phyloP scores from a whole-genome alignment of 2,888 invertebrate genomes.

The Acanthosepion esculentum region DNA sequence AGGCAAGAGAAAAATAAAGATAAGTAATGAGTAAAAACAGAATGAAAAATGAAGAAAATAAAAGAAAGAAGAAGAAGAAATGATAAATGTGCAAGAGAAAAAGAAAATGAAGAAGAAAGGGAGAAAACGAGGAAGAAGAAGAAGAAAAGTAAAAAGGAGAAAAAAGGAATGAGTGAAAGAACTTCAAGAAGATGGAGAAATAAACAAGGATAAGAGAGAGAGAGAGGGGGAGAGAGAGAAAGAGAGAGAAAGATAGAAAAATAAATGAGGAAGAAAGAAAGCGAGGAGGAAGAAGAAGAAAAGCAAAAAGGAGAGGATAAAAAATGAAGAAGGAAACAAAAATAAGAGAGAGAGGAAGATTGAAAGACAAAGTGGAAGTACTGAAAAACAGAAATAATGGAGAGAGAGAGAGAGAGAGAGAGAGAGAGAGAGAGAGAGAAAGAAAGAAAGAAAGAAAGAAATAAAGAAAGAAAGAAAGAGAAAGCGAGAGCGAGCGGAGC shows the following conservation, averaged over 20 bases:
- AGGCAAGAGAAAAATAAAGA: not conserved
- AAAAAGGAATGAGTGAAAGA: too few relatives aligned
- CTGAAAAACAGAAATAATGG: not conserved
- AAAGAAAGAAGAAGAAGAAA: too few relatives aligned
- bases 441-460: slow-evolving; percentile 8
- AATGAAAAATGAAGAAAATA: too few relatives aligned
- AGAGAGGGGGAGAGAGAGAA: not conserved
- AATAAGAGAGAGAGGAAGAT: not conserved
- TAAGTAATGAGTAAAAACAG: too few relatives aligned
- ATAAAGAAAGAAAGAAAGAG: slow-evolving; percentile 8
- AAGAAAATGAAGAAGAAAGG: too few relatives aligned
- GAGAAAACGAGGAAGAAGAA: too few relatives aligned
- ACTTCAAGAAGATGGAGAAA: too few relatives aligned
- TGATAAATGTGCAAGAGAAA: too few relatives aligned
- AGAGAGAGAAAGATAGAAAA: not conserved
- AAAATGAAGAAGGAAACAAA: not conserved
- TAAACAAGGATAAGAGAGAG: too few relatives aligned
- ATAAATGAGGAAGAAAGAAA: not conserved
- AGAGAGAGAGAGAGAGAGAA: not conserved
- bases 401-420: not conserved
- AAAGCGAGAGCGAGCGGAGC: not conserved
- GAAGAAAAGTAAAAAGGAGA: too few relatives aligned
- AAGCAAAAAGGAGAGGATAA: not conserved
- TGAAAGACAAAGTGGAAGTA: not conserved
- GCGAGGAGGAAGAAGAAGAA: not conserved